These are phyloP conservation scores for Sebastes matsubarae DNA, from an alignment of 2,797 vertebrate genomes.

Conservation along the genomic window DNA sequence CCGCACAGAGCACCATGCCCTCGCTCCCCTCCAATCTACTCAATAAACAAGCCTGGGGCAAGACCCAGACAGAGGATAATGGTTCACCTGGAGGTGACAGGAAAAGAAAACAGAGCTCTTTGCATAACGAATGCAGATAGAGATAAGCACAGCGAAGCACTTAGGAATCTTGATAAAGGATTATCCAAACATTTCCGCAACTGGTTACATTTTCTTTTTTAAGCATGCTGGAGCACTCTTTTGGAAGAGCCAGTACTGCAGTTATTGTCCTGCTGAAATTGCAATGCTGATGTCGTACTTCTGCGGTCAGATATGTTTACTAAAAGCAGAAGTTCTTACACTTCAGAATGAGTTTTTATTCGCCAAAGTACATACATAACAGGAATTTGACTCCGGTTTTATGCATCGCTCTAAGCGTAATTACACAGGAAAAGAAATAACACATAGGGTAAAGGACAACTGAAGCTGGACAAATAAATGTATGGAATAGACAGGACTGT, in stretches of 20 bases:
- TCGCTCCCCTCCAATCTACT: conserved; percentile 64
- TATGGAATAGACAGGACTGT: too few species aligned
- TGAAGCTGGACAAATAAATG: too few species aligned
- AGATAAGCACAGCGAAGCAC: conserved; percentile 76
- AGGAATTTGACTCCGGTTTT: too few species aligned
- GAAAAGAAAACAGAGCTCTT: conserved; percentile 80
- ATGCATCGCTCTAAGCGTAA: too few species aligned
- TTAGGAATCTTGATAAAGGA: conserved; percentile 72
- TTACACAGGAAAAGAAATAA: too few species aligned
- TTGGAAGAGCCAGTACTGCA: conserved; percentile 1
- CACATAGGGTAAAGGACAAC: too few species aligned
- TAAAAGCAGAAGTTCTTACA: conserved; percentile 1
- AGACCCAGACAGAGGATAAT: conserved; percentile 73
- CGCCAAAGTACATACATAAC: too few species aligned
- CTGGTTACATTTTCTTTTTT: conserved; percentile 51
- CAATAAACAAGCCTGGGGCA: conserved; percentile 75
- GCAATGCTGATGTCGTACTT: conserved; percentile 5
- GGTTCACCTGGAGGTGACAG: conserved; percentile 82
- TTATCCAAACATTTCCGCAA: conserved; percentile 69
- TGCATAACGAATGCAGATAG: conserved; percentile 72
- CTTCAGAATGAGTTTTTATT: not conserved
- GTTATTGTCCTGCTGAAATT: conserved; percentile 1
- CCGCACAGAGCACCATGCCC: conserved; percentile 27
- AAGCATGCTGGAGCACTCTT: conserved; percentile 8
- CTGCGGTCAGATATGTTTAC: conserved; percentile 13